Conservation (phyloP, 1,140 invertebrate genomes). For the Zaprionus capensis region DNA sequence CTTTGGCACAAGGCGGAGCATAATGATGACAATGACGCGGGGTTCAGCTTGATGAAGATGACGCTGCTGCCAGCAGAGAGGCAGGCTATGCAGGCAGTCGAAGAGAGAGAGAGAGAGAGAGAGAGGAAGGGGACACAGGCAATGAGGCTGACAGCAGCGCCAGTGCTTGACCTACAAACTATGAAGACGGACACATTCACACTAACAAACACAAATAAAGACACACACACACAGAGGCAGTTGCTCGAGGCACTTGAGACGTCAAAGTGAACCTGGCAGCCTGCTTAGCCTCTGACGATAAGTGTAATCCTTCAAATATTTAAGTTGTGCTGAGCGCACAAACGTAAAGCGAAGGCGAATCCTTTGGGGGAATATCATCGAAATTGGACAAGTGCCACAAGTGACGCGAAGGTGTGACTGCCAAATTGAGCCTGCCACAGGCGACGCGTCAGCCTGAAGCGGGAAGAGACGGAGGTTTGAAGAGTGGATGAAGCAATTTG, state of each 20-base stretch:
- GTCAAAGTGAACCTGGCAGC: constrained; percentile 42
- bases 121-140: background rate
- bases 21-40: constrained; percentile 64
- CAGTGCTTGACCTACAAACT: constrained; percentile 71
- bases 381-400: constrained; percentile 55
- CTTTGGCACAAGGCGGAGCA: constrained; percentile 57
- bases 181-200: background rate
- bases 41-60: constrained; percentile 37
- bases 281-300: constrained; percentile 36
- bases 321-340: constrained; percentile 37
- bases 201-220: background rate
- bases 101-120: background rate
- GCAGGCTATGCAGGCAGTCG: background rate
- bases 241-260: constrained; percentile 54
- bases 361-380: constrained; percentile 45
- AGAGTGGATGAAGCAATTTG: constrained; percentile 53
- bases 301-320: constrained; percentile 55
- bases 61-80: constrained; percentile 9
- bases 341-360: constrained; percentile 7
- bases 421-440: constrained; percentile 69
- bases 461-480: background rate
- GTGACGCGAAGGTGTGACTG: constrained; percentile 59
- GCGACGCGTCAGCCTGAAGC: constrained; percentile 5
- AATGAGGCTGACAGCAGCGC: constrained; percentile 24
- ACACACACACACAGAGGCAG: background rate